phyloP scores from a whole-genome alignment of 2,888 invertebrate species.

The Amiota minor region DNA sequence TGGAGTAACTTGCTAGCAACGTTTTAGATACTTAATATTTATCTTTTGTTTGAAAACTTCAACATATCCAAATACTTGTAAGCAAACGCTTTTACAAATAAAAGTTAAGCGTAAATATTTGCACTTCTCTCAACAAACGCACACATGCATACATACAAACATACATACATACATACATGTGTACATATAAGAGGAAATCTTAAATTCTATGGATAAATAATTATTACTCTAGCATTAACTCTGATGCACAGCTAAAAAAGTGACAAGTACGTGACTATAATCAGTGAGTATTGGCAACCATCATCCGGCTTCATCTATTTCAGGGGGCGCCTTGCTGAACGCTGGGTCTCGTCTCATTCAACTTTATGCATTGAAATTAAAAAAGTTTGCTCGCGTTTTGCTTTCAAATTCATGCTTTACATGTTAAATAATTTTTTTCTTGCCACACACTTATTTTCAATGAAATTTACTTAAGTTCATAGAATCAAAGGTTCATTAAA shows the following conservation, averaged over 20 bases:
- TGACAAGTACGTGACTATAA: constrained; percentile 64
- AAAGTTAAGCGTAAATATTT: constrained; percentile 63
- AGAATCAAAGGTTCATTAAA: neutral
- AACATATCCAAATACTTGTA: constrained; percentile 56
- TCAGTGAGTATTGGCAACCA: constrained; percentile 38
- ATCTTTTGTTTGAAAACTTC: constrained; percentile 62
- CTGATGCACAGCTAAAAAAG: constrained; percentile 30
- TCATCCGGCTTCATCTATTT: no score
- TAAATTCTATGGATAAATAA: constrained; percentile 25
- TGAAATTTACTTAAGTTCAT: neutral
- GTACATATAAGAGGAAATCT: neutral
- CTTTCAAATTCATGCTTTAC: constrained; percentile 56
- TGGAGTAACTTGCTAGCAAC: constrained; percentile 35
- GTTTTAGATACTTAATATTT: constrained; percentile 66
- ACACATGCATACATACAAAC: constrained; percentile 24
- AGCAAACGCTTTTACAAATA: constrained; percentile 49
- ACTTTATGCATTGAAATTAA: constrained; percentile 61
- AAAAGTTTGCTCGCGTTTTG: constrained; percentile 52
- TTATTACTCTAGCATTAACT: constrained; percentile 20
- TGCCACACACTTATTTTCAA: constrained; percentile 21
- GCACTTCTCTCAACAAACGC: constrained; percentile 39
- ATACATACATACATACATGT: constrained; percentile 22
- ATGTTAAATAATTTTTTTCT: constrained; percentile 61
- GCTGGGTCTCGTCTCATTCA: neutral
- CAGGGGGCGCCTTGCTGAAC: no score